A percentile compares a stretch with the other conserved stretches of the same genome.
Conservation (phyloP, 1,140 invertebrate genomes). For the Drosophila sucinea region DNA sequence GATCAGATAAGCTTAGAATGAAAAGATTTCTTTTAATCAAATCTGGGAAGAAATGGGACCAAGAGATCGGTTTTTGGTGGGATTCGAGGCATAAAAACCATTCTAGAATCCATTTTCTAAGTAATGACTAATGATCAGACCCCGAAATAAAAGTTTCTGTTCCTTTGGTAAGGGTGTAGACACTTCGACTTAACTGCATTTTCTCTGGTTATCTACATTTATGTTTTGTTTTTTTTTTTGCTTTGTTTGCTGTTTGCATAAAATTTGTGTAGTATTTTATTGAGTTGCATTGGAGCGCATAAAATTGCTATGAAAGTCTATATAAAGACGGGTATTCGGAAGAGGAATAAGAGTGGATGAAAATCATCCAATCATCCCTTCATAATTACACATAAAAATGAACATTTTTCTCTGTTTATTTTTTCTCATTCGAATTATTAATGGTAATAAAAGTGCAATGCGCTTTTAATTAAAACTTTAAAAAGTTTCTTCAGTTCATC, state of each 20-base stretch:
- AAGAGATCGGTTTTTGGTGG: too few relatives aligned
- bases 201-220: conserved; percentile 8
- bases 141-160: too few relatives aligned
- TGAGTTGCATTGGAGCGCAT: conserved; percentile 78
- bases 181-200: neutral
- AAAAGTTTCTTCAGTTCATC: conserved; percentile 22
- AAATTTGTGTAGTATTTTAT: conserved; percentile 66
- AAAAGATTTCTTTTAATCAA: conserved; percentile 3
- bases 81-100: too few relatives aligned
- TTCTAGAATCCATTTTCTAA: too few relatives aligned
- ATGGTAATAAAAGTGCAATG: conserved; percentile 73
- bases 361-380: conserved; percentile 17
- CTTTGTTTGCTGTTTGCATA: conserved; percentile 28
- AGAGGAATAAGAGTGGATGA: conserved; percentile 30
- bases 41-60: too few relatives aligned
- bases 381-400: conserved; percentile 4
- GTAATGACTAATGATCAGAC: too few relatives aligned
- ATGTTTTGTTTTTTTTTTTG: conserved; percentile 39
- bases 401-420: conserved; percentile 33
- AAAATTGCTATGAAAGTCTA: conserved; percentile 80
- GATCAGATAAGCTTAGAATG: too few relatives aligned
- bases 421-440: conserved; percentile 56
- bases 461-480: conserved; percentile 79
- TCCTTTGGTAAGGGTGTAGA: neutral
- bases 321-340: conserved; percentile 35